These are phyloP conservation scores for Emmelina monodactyla DNA, from an alignment of 2,888 invertebrate species.

Conservation along the genomic window DNA sequence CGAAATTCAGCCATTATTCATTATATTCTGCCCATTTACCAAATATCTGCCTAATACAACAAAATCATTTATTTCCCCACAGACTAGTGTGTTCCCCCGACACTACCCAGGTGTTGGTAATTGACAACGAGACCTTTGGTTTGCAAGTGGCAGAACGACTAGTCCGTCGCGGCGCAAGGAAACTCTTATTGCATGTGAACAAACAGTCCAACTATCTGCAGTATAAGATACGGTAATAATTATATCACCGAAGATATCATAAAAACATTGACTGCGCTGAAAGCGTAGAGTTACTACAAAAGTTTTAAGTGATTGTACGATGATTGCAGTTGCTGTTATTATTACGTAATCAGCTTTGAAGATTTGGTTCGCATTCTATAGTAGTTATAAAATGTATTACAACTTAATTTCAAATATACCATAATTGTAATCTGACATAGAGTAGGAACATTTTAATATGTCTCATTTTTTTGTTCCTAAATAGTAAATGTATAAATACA, in stretches of 20 bases:
- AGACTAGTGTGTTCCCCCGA: slow-evolving; percentile 23
- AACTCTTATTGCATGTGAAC: slow-evolving; percentile 20
- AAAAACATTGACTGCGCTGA: neutral
- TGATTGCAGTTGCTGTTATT: no score
- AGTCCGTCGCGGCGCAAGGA: slow-evolving; percentile 26
- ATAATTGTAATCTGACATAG: no score
- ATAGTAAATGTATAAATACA: no score
- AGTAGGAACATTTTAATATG: no score
- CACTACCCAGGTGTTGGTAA: slow-evolving; percentile 23
- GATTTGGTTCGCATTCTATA: no score
- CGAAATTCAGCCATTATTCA: no score
- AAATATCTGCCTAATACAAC: no score
- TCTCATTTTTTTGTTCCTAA: no score
- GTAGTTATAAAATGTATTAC: no score
- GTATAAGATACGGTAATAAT: slow-evolving; percentile 7
- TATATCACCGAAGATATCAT: neutral
- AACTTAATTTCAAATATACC: no score
- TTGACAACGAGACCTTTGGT: slow-evolving; percentile 22
- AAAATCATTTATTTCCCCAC: slow-evolving; percentile 12
- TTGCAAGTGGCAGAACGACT: slow-evolving; percentile 25
- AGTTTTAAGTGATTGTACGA: neutral
- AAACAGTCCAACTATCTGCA: slow-evolving; percentile 10
- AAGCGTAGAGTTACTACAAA: neutral
- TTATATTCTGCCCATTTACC: no score
- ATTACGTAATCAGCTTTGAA: no score